Percentiles rank a stretch among this genome's conserved stretches.
phyloP scores from a whole-genome alignment of 2,888 invertebrate species.

The Ctenicera cuprea region DNA sequence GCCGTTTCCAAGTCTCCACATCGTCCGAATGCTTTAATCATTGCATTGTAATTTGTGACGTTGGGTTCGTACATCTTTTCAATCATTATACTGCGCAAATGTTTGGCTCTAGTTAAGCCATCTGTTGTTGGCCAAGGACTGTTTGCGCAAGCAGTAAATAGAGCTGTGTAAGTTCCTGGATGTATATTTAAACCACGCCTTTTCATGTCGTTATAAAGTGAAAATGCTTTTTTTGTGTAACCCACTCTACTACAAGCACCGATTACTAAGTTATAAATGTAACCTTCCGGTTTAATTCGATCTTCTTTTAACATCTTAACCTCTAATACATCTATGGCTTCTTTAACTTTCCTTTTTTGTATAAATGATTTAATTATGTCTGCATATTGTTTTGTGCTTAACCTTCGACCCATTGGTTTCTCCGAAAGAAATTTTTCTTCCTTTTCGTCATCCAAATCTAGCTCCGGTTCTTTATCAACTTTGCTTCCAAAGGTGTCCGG shows the following conservation, averaged over 20 bases:
- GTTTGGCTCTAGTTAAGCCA: slow-evolving; percentile 81
- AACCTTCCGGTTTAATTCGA: slow-evolving; percentile 84
- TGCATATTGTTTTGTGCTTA: slow-evolving; percentile 80
- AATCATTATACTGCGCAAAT: slow-evolving; percentile 81
- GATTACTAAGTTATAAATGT: slow-evolving; percentile 89
- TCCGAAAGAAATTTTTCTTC: slow-evolving; percentile 78
- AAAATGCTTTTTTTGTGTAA: slow-evolving; percentile 90
- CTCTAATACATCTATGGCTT: slow-evolving; percentile 88
- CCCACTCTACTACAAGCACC: slow-evolving; percentile 89
- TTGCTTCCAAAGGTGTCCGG: slow-evolving; percentile 78
- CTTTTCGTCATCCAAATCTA: slow-evolving; percentile 76
- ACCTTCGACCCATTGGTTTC: slow-evolving; percentile 73
- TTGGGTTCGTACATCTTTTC: slow-evolving; percentile 83
- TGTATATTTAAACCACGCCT: slow-evolving; percentile 81
- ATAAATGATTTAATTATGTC: slow-evolving; percentile 82
- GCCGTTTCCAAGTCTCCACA: slow-evolving; percentile 87
- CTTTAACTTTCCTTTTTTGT: slow-evolving; percentile 79
- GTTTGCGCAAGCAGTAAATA: slow-evolving; percentile 93
- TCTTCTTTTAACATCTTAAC: slow-evolving; percentile 86
- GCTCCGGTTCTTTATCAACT: slow-evolving; percentile 63
- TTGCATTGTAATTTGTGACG: slow-evolving; percentile 86
- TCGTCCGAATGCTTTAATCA: slow-evolving; percentile 94
- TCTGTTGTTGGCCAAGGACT: slow-evolving; percentile 79
- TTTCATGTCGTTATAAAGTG: slow-evolving; percentile 89
- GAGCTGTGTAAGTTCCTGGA: slow-evolving; percentile 84